Conservation (phyloP, 2,113 vertebrate genomes). For the Lepus europaeus region DNA sequence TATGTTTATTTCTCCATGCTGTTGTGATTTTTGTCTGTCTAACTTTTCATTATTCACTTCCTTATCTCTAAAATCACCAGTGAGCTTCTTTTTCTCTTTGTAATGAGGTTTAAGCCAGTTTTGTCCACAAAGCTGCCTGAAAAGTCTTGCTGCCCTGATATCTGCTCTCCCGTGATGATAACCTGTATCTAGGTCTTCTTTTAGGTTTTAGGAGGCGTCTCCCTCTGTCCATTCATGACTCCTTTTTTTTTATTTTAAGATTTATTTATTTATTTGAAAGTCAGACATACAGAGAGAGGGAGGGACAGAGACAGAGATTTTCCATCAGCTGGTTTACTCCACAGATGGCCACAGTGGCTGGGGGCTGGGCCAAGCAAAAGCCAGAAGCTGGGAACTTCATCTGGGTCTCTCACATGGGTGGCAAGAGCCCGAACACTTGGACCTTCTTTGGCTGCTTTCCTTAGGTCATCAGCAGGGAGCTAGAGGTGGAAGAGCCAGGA, state of each 20-base stretch:
- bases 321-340: too few relatives aligned
- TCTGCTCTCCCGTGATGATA: background rate
- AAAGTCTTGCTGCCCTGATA: background rate
- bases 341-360: too few relatives aligned
- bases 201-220: background rate
- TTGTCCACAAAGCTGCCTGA: slow-evolving; percentile 46
- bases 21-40: slow-evolving; percentile 64
- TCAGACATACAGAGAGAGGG: too few relatives aligned
- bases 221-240: background rate
- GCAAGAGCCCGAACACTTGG: too few relatives aligned
- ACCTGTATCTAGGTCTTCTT: background rate
- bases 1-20: slow-evolving; percentile 65
- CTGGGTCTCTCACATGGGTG: too few relatives aligned
- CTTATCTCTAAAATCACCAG: slow-evolving; percentile 61
- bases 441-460: too few relatives aligned
- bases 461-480: too few relatives aligned
- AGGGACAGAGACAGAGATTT: too few relatives aligned
- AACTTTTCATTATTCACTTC: slow-evolving; percentile 64
- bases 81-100: slow-evolving; percentile 35
- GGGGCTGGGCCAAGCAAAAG: too few relatives aligned
- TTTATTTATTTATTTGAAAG: too few relatives aligned
- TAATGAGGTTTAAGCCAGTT: slow-evolving; percentile 42
- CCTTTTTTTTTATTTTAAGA: background rate
- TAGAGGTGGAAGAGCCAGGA: too few relatives aligned
- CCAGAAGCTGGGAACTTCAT: too few relatives aligned